A percentile compares a stretch with the other conserved stretches of the same genome.
phyloP scores from a whole-genome alignment of 2,888 invertebrate genomes.

The Mongoloraphidia duomilia region DNA sequence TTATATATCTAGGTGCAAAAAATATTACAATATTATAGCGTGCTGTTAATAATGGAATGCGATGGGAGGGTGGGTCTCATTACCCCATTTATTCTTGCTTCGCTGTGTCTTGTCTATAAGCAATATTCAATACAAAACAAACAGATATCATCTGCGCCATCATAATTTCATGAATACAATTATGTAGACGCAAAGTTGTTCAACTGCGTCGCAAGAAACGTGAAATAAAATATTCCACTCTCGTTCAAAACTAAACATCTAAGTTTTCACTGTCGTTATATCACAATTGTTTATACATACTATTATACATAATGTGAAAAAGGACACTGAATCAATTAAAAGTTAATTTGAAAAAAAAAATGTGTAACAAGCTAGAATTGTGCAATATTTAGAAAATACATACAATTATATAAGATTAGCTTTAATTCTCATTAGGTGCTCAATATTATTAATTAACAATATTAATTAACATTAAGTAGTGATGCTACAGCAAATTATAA shows the following conservation, averaged over 20 bases:
- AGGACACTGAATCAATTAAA: not conserved
- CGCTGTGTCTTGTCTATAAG: constrained; percentile 22
- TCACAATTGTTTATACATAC: not conserved
- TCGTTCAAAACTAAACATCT: too few relatives aligned
- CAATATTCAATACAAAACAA: constrained; percentile 23
- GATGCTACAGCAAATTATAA: constrained; percentile 7
- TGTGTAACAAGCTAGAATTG: constrained; percentile 18
- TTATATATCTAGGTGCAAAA: too few relatives aligned
- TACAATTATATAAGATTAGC: constrained; percentile 29
- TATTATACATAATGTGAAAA: not conserved
- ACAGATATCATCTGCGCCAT: not conserved
- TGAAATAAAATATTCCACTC: too few relatives aligned
- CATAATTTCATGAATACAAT: not conserved
- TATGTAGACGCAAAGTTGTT: not conserved
- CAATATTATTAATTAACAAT: constrained; percentile 24
- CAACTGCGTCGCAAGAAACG: too few relatives aligned
- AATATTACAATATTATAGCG: too few relatives aligned
- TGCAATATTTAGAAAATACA: constrained; percentile 30
- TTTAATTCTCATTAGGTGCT: constrained; percentile 33
- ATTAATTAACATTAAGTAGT: constrained; percentile 9
- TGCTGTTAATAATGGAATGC: too few relatives aligned
- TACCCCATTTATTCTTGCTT: constrained; percentile 5
- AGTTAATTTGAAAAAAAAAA: constrained; percentile 5
- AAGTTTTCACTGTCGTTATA: too few relatives aligned
- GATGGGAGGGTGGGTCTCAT: too few relatives aligned